Evolutionary conservation across 2,888 invertebrate species (phyloP).

Genomic region (Drosophila rellima): DNA sequence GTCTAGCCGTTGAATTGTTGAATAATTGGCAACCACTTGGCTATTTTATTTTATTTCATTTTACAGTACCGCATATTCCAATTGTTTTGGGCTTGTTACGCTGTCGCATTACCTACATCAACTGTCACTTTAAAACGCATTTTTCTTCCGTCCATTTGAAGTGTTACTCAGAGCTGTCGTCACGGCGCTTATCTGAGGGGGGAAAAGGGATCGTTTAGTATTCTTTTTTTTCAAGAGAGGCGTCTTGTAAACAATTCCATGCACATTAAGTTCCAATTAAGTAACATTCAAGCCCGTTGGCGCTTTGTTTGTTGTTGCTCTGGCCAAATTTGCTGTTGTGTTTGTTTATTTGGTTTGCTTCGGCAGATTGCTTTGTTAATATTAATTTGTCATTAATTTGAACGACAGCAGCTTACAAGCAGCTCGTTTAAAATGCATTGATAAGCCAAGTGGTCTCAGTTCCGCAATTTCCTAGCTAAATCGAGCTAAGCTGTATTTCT

Average conservation of each 20-base stretch:
- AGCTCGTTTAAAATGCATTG: slow-evolving; percentile 80
- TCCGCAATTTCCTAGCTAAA: slow-evolving; percentile 16
- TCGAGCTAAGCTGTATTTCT: slow-evolving; percentile 41
- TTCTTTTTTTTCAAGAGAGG: background rate
- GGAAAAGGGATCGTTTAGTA: background rate
- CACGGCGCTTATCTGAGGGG: slow-evolving; percentile 61
- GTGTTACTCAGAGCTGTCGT: slow-evolving; percentile 71
- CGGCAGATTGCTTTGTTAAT: slow-evolving; percentile 79
- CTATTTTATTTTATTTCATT: slow-evolving; percentile 44
- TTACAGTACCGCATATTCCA: slow-evolving; percentile 34
- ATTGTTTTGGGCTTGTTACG: slow-evolving; percentile 61
- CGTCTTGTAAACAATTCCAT: slow-evolving; percentile 75
- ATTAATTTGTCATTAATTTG: slow-evolving; percentile 79
- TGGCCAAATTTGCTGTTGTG: slow-evolving; percentile 45
- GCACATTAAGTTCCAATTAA: slow-evolving; percentile 80
- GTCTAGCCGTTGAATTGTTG: slow-evolving; percentile 6
- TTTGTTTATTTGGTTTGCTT: slow-evolving; percentile 41
- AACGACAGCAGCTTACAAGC: slow-evolving; percentile 65
- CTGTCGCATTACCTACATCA: slow-evolving; percentile 79
- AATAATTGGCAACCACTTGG: slow-evolving; percentile 27
- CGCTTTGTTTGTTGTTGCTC: slow-evolving; percentile 23
- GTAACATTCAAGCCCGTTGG: slow-evolving; percentile 73
- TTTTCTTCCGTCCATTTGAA: slow-evolving; percentile 66
- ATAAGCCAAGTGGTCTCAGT: slow-evolving; percentile 69
- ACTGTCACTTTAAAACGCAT: slow-evolving; percentile 81